phyloP scores from a whole-genome alignment of 2,888 invertebrate species.

The Tipula lateralis region DNA sequence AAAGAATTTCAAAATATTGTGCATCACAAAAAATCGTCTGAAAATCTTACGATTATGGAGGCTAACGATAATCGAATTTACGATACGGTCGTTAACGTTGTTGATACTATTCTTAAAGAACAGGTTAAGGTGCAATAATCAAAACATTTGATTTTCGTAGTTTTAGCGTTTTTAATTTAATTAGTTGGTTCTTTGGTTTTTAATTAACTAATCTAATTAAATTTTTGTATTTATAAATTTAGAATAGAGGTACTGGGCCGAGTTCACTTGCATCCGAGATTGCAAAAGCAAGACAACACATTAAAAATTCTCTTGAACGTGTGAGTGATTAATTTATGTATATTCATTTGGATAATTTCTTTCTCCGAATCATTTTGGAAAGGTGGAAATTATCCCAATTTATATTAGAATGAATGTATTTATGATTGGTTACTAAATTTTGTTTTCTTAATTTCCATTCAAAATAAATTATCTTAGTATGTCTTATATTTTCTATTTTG shows the following conservation, averaged over 20 bases:
- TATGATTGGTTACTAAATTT: slow-evolving; percentile 4
- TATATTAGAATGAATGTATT: slow-evolving; percentile 4
- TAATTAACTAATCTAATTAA: background rate
- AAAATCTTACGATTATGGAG: background rate
- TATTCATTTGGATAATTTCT: slow-evolving; percentile 24
- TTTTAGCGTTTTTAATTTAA: background rate
- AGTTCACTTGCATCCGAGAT: slow-evolving; percentile 76
- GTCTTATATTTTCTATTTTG: background rate
- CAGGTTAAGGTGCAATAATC: background rate
- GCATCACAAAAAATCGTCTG: background rate
- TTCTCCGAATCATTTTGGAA: background rate
- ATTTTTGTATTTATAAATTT: slow-evolving; percentile 19
- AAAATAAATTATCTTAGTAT: background rate
- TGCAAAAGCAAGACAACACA: slow-evolving; percentile 80
- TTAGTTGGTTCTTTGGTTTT: background rate
- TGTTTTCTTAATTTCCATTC: background rate
- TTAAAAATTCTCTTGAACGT: slow-evolving; percentile 68
- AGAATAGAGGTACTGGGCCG: slow-evolving; percentile 35
- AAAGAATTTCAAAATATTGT: background rate
- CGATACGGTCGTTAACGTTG: background rate
- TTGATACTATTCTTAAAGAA: background rate
- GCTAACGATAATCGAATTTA: background rate
- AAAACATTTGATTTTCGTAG: background rate
- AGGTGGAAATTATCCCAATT: slow-evolving; percentile 20
- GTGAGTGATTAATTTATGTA: slow-evolving; percentile 51